These are phyloP conservation scores for Caranx ignobilis DNA, from an alignment of 2,113 vertebrate species.

Conservation along the genomic window DNA sequence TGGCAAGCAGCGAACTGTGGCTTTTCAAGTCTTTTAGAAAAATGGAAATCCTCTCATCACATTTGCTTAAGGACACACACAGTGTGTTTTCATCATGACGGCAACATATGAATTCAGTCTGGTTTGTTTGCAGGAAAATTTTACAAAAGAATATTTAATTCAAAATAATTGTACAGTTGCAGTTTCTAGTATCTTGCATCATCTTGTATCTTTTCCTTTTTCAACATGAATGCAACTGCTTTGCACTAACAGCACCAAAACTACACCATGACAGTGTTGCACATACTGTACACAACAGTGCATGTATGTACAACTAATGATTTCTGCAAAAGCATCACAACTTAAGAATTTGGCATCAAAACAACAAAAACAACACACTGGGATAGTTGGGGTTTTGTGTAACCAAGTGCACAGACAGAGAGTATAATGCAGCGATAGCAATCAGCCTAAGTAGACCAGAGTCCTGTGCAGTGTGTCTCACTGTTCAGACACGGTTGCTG, in stretches of 20 bases:
- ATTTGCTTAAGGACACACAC: neutral
- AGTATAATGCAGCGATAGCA: constrained; percentile 2
- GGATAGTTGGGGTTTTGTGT: neutral
- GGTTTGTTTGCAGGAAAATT: neutral
- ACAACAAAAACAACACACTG: neutral
- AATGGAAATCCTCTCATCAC: neutral
- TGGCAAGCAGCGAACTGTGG: neutral
- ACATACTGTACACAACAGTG: neutral
- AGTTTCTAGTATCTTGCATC: neutral
- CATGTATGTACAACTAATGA: neutral
- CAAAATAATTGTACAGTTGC: neutral
- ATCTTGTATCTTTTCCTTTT: neutral
- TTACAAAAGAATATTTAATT: neutral
- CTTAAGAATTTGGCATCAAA: neutral
- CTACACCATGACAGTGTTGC: neutral
- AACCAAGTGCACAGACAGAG: constrained; percentile 8
- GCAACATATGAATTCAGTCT: neutral
- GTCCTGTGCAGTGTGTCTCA: neutral
- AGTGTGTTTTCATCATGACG: neutral
- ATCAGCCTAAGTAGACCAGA: constrained; percentile 18
- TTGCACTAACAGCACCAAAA: neutral
- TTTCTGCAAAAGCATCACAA: neutral
- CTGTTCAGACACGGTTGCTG: constrained; percentile 24
- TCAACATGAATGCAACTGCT: neutral
- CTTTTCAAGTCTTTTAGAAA: neutral